These are phyloP conservation scores for Stegophylla sp. DNA, from an alignment of 2,888 invertebrate genomes.

Conservation along the genomic window DNA sequence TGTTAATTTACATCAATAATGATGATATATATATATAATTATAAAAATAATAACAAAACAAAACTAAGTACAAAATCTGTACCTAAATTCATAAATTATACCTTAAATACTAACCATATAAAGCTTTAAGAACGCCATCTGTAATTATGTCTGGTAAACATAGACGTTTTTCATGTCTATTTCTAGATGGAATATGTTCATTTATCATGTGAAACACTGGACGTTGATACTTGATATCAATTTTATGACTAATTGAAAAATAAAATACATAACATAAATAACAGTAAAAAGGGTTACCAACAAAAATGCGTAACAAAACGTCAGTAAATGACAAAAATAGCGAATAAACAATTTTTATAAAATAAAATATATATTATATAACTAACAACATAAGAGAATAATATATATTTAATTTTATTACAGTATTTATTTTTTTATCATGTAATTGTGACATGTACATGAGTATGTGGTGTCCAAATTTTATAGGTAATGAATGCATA, in stretches of 20 bases:
- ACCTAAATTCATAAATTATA: constrained; percentile 23
- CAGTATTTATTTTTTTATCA: too few species aligned
- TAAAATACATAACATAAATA: too few species aligned
- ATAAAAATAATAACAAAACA: neutral
- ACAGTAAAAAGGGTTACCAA: too few species aligned
- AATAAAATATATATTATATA: too few species aligned
- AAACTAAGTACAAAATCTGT: constrained; percentile 25
- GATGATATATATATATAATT: constrained; percentile 13
- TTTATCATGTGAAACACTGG: constrained; percentile 46
- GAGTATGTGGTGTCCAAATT: too few species aligned
- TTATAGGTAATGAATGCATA: too few species aligned
- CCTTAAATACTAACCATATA: constrained; percentile 55
- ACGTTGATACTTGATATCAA: constrained; percentile 50
- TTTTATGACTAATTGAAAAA: constrained; percentile 45
- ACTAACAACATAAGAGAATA: too few species aligned
- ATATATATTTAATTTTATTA: too few species aligned
- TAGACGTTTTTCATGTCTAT: constrained; percentile 42
- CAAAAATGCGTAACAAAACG: too few species aligned
- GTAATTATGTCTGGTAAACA: constrained; percentile 61
- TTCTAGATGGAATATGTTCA: constrained; percentile 33
- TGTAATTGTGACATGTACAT: too few species aligned
- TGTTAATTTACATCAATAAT: constrained; percentile 11
- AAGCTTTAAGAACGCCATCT: constrained; percentile 61
- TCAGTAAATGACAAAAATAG: too few species aligned
- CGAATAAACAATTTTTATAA: too few species aligned